Evolutionary conservation across 2,113 vertebrate genomes (phyloP).

Genomic region (Pseudonaja textilis): DNA sequence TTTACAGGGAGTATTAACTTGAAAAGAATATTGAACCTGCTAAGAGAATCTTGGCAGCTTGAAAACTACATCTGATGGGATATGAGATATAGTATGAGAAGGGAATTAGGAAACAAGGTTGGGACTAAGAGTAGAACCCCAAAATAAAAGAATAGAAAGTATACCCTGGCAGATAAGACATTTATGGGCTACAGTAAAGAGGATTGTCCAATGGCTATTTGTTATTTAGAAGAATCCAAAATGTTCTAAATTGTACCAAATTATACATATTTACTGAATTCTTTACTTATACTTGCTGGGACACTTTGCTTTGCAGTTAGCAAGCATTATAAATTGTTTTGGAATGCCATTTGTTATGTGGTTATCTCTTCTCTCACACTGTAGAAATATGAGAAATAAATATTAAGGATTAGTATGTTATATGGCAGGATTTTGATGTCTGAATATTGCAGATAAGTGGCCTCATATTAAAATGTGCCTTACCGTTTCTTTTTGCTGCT

Average conservation of each 20-base stretch:
- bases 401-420: conserved; percentile 14
- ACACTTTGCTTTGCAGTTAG: not conserved
- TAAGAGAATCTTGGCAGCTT: not conserved
- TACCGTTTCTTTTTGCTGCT: not conserved
- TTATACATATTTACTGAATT: not conserved
- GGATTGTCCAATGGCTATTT: not conserved
- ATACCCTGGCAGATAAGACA: not conserved
- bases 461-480: not conserved
- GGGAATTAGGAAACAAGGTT: not conserved
- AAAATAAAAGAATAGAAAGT: not conserved
- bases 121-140: not conserved
- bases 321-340: conserved; percentile 14
- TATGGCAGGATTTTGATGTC: not conserved
- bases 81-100: not conserved
- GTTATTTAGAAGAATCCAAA: not conserved
- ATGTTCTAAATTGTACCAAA: not conserved
- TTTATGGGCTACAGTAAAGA: not conserved
- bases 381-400: not conserved
- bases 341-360: not conserved
- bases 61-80: not conserved
- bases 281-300: not conserved
- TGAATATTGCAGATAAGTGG: not conserved
- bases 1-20: not conserved
- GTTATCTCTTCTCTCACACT: conserved; percentile 21
- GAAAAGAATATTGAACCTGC: not conserved